These are phyloP conservation scores for Podarcis cretensis DNA, from an alignment of 2,113 vertebrate genomes.

Conservation along the genomic window DNA sequence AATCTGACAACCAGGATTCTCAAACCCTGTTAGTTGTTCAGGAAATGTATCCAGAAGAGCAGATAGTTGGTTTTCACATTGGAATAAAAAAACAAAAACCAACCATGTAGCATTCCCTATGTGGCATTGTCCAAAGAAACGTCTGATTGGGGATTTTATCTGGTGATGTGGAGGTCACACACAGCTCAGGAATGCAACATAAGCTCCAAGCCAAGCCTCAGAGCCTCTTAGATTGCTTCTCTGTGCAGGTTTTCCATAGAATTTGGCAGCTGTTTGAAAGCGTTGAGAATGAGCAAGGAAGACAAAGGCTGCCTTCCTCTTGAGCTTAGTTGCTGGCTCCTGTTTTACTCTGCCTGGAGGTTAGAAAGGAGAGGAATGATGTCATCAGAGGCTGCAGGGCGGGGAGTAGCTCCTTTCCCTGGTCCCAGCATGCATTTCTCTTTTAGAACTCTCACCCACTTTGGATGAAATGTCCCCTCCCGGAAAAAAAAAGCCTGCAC, in stretches of 20 bases:
- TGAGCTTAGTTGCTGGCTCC: not conserved
- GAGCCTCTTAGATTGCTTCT: slow-evolving; percentile 10
- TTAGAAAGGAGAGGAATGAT: rapidly evolving
- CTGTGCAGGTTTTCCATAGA: slow-evolving; percentile 10
- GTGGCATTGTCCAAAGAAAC: not conserved
- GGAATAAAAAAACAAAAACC: not conserved
- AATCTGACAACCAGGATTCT: not conserved
- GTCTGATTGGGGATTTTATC: not conserved
- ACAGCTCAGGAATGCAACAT: not conserved
- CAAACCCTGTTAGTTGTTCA: not conserved
- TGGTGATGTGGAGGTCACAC: not conserved
- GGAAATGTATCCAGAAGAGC: not conserved
- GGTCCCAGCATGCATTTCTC: rapidly evolving
- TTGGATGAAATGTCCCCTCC: not conserved
- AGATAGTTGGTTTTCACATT: not conserved
- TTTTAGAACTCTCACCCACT: rapidly evolving
- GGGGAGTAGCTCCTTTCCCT: not conserved
- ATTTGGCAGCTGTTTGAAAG: not conserved
- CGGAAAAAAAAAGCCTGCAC: too few relatives aligned
- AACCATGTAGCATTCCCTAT: not conserved
- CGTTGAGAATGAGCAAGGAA: rapidly evolving
- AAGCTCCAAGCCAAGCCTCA: not conserved
- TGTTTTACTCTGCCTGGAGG: rapidly evolving
- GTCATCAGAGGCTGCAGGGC: not conserved
- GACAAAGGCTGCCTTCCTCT: not conserved